phyloP scores from a whole-genome alignment of 2,113 vertebrate genomes.

The Callithrix jacchus region DNA sequence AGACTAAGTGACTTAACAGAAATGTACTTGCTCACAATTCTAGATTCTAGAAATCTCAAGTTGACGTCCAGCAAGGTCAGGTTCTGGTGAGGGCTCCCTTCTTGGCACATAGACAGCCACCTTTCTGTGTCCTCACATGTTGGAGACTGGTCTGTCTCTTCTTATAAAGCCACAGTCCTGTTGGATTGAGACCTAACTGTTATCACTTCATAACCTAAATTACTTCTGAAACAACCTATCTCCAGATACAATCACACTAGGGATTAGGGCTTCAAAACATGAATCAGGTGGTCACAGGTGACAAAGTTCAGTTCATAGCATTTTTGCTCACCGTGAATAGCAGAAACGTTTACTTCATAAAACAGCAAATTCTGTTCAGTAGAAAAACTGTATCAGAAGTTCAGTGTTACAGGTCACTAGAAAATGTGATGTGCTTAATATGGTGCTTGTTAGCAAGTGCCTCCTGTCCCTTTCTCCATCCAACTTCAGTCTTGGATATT shows the following conservation, averaged over 20 bases:
- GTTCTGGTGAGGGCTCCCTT: background rate
- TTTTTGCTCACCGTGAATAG: background rate
- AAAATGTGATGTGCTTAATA: background rate
- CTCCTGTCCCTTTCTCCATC: background rate
- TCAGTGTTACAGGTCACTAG: background rate
- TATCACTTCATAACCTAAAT: constrained; percentile 26
- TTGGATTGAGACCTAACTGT: background rate
- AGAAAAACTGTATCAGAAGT: background rate
- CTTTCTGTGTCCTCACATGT: background rate
- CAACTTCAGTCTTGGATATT: background rate
- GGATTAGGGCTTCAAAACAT: background rate
- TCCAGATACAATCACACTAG: background rate
- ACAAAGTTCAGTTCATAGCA: constrained; percentile 12
- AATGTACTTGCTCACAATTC: background rate
- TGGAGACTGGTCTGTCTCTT: background rate
- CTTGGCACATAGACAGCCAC: background rate
- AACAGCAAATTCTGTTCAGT: constrained; percentile 4
- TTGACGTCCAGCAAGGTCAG: background rate
- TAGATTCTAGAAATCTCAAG: background rate
- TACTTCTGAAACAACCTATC: background rate
- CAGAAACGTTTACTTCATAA: background rate
- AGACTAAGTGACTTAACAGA: background rate
- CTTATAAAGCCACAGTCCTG: background rate
- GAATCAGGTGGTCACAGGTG: background rate
- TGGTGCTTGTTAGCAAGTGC: background rate